Evolutionary conservation across 2,113 vertebrate genomes (phyloP), one percentile per base, ranked within the genome.

Genomic region (Coregonus clupeaformis): DNA sequence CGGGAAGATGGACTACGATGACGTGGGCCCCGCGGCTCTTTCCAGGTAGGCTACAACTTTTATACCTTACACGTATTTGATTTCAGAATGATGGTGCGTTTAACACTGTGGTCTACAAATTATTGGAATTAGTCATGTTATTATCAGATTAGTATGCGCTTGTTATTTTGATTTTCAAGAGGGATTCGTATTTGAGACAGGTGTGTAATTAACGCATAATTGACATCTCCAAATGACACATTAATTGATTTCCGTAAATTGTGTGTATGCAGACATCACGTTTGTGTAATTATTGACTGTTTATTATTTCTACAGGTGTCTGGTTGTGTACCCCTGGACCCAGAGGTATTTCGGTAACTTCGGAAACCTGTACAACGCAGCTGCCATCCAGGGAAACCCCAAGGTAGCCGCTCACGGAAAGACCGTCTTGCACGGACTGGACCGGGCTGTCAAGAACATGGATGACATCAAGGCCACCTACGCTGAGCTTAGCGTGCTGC

Each of bases 281-380:
- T 42, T 42, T 16, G 1, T 52, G 49, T 18, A 5, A 52, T 52
- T 18, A 4, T 4, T 52, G 49, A 52, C 12, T 52, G 16, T 52
- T 52, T 52, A 16, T 16, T 18, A 5, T 52, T 52, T 4, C 49
- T 52, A 1, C 49, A 95, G 91, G 75, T 74, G 93, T 67, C 75
- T 94, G 72, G 83, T 92, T 0, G 93, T 95, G 30, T 94, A 95
- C 72, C 95, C 94, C 49, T 96, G 94, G 95, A 95, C 94, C n/a
- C 86, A 90, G 72, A 57, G 88, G 52, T 89, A 89, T 57, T 90
- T 89, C 0, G 2, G 85, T 0, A 42, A 2, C 16, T 95, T 96
- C 0, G 95, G 95, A 12, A 90, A 95, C 82, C 72, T 95, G 20
- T 93, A 91, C 73, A 91, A 82, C 11, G 0, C 85, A 13, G 82